Base-by-base conservation (phyloP, 2,113 vertebrate species). In the Sebastes fasciatus region DNA sequence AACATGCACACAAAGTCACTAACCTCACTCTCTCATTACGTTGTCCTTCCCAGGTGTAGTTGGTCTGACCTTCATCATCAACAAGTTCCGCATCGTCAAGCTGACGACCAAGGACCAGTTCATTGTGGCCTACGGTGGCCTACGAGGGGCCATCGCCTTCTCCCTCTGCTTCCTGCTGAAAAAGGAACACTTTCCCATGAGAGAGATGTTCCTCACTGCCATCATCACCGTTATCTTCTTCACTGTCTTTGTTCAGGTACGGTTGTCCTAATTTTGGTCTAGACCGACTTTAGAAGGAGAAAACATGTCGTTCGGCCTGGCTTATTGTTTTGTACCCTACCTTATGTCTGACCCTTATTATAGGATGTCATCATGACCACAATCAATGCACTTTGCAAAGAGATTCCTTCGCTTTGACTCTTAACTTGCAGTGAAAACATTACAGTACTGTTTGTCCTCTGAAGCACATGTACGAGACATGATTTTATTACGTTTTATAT, bases 201-300 rank as follows among this genome's bases (percentile, higher is more conserved):
- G 96, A 72, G 88, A 96, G 23, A 96, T 99, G 95, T 99, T 99
- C 94, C 97, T 99, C 85, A 99, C 98, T 0, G 98, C 98, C 92
- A 98, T 99, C 96, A 99, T 99, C 95, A 99, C 98, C 0, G 97
- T 99, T 72, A 97, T 99, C 94, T 99, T 99, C 95, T 99, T 99
- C 96, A 99, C 98, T 0, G 98, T 99, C 43, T 99, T 99, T 1
- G 98, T 99, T 85, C 98, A 99, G 98, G 98, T 98, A 87, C 5
- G 4, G 43, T 40, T 4, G 11, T 13, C 40, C 10, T 61, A 4
- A 26, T 40, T 51, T 1, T 26, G 16, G 5, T 61, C 6, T 40
- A 42, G 49, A 40, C 12, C 3, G 5, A 60, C 21, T 43, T 58
- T n/a, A 34, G 11, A 40, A 21, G 55, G 8, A 64, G 11, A 61